phyloP scores from a whole-genome alignment of 2,797 vertebrate genomes.

The Myotis vivesi region DNA sequence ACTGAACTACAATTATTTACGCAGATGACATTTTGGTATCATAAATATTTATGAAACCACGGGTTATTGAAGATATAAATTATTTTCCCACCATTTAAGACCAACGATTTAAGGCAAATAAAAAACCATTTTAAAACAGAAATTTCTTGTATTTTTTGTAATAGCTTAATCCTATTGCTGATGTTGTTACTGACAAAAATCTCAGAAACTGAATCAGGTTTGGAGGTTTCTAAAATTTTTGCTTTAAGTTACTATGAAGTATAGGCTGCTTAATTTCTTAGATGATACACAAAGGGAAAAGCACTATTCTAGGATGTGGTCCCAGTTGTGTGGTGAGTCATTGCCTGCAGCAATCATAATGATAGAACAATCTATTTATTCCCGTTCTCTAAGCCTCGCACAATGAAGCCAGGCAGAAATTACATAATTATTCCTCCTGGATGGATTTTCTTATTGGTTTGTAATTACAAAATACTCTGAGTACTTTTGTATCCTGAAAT shows the following conservation, averaged over 20 bases:
- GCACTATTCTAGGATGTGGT: constrained; percentile 78
- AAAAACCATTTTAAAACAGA: constrained; percentile 38
- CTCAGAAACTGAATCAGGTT: constrained; percentile 54
- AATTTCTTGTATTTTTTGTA: constrained; percentile 33
- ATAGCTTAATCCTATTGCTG: not conserved
- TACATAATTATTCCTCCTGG: constrained; percentile 87
- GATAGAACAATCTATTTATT: constrained; percentile 83
- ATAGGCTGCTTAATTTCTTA: constrained; percentile 72
- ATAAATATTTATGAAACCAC: constrained; percentile 64
- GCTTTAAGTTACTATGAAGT: constrained; percentile 28
- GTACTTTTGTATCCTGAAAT: constrained; percentile 74
- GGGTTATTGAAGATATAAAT: constrained; percentile 58
- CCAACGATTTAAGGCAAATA: constrained; percentile 42
- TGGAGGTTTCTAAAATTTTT: not conserved
- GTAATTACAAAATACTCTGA: constrained; percentile 82
- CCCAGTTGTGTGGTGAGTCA: constrained; percentile 82
- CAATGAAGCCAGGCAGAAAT: constrained; percentile 79
- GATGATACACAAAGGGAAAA: constrained; percentile 62
- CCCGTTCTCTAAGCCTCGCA: constrained; percentile 71
- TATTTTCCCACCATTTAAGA: constrained; percentile 52
- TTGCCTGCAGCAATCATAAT: constrained; percentile 69
- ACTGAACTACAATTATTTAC: constrained; percentile 58
- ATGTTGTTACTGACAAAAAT: constrained; percentile 11
- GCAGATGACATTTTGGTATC: constrained; percentile 49
- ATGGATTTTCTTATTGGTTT: constrained; percentile 82